Evolutionary conservation across 2,888 invertebrate genomes (phyloP).

Genomic region (Mesopsocus fuscifrons): DNA sequence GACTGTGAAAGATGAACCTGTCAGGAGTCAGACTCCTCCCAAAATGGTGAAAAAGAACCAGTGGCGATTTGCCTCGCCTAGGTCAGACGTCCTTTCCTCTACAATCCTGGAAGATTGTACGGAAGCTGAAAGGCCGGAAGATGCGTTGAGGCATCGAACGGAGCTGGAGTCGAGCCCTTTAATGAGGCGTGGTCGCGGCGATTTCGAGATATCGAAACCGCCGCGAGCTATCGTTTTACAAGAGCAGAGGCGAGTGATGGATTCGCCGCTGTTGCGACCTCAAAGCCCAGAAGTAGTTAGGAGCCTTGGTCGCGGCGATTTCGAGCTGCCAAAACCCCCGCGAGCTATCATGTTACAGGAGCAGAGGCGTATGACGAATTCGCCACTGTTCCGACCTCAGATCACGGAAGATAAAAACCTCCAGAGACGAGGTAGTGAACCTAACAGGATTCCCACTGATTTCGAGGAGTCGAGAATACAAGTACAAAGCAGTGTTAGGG

Average conservation of each 20-base stretch:
- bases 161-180: slow-evolving; percentile 5
- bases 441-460: too few species aligned
- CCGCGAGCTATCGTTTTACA: too few species aligned
- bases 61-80: slow-evolving; percentile 52
- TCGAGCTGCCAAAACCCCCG: background rate
- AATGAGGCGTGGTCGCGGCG: background rate
- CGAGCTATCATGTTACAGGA: too few species aligned
- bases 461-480: too few species aligned
- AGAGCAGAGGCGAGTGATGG: too few species aligned
- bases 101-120: slow-evolving; percentile 69
- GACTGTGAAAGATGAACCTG: slow-evolving; percentile 7
- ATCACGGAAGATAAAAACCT: too few species aligned
- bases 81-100: slow-evolving; percentile 67
- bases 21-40: slow-evolving; percentile 16
- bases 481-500: too few species aligned
- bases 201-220: background rate
- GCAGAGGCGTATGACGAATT: background rate
- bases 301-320: background rate
- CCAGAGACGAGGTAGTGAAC: too few species aligned
- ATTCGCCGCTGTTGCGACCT: background rate
- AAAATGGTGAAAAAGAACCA: background rate
- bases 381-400: background rate
- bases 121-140: slow-evolving; percentile 37
- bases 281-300: too few species aligned
- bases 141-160: background rate